Base-by-base conservation (phyloP, 2,113 vertebrate species). In the Zosterops pallidus region DNA sequence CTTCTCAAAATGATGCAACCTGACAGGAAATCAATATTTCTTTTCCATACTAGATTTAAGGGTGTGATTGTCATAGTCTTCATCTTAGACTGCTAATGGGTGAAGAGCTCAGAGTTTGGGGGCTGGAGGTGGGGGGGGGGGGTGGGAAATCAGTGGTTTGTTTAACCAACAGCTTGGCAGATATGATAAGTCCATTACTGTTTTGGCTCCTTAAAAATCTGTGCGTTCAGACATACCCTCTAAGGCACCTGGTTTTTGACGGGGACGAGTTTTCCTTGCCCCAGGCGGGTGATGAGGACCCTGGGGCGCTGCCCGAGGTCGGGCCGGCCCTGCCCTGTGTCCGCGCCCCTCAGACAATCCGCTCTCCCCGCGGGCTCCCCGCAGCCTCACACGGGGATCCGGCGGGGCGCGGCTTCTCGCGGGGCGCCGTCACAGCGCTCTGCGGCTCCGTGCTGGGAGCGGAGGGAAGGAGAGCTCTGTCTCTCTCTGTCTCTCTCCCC, bases 11-110 rank as follows among this genome's bases (percentile, higher is more conserved):
- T 98, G 98, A 99, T 99, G 97, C 94, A 96, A 89, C 97, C 97
- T 99, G 99, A 98, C 99, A 99, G 99, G 90, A 99, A 99, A 99
- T 99, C 99, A 98, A 99, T 99, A 98, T 86, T 96, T 98, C 82
- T 83, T 92, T 98, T 98, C 97, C 96, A 96, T 98, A 97, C 94
- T 96, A 96, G 98, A 98, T 99, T 98, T 98, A 98, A 97, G 95
- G 97, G 97, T 98, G 97, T 98, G 97, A 98, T 98, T 96, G 97
- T 98, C 96, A 96, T 98, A 98, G 98, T 98, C 98, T 97, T 97
- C 83, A 96, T 98, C 86, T 97, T 97, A 94, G 97, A 91, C 96
- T 97, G 96, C 98, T 98, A 98, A 96, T 97, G 86, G 94, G 79
- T 81, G 80, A 95, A 97, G 96, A 92, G 37, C 37, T 39, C 37